These are phyloP conservation scores for Chitala chitala DNA, from an alignment of 2,113 vertebrate genomes.

Conservation along the genomic window DNA sequence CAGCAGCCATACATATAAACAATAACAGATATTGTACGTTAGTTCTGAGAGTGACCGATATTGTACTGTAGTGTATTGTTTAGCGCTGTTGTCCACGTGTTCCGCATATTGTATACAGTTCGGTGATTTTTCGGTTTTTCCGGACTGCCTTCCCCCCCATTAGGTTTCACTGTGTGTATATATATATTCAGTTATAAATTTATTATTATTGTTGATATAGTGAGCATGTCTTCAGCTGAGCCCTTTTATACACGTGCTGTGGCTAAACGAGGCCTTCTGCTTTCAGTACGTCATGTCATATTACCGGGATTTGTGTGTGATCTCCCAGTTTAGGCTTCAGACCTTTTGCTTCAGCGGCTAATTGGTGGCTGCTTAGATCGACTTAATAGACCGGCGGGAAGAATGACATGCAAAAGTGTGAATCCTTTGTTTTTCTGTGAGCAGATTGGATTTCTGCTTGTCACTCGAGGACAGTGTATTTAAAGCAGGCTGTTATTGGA, in stretches of 20 bases:
- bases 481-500: constrained; percentile 45
- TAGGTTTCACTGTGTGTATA: no score
- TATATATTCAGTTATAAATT: no score
- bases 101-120: no score
- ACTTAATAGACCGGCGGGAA: constrained; percentile 40
- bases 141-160: no score
- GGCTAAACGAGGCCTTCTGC: constrained; percentile 36
- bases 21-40: no score
- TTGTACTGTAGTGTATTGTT: no score
- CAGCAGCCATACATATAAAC: no score
- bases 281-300: constrained; percentile 47
- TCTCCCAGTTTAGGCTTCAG: constrained; percentile 39
- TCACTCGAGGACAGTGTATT: constrained; percentile 30
- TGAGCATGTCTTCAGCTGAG: neutral
- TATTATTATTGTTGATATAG: no score
- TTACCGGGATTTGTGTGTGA: constrained; percentile 45
- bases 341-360: constrained; percentile 43
- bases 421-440: constrained; percentile 40
- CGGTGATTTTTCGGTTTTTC: no score
- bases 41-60: no score
- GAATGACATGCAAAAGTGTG: constrained; percentile 46
- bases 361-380: constrained; percentile 51
- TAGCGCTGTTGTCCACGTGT: no score
- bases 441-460: constrained; percentile 36
- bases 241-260: neutral